These are phyloP conservation scores for Lytechinus pictus DNA, from an alignment of 35 echinoderm and acorn worm species.

Conservation along the genomic window DNA sequence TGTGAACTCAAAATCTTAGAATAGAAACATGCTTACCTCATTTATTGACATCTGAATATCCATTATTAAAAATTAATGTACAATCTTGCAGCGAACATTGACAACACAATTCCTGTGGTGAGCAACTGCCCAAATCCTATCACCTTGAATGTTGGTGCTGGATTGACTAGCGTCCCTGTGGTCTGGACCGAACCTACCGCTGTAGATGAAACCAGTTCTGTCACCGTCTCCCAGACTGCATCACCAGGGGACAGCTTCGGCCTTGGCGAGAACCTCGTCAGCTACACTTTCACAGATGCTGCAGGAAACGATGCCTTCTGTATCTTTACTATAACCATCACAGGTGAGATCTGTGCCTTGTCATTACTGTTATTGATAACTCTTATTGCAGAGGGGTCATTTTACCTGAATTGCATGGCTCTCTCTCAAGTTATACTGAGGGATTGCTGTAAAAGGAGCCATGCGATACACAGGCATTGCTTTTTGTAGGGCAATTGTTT, in stretches of 20 bases:
- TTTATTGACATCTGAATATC: too few relatives aligned
- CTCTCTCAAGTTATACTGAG: too few relatives aligned
- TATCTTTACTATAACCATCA: constrained; percentile 53
- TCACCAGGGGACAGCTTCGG: constrained; percentile 48
- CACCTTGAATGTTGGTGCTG: constrained; percentile 34
- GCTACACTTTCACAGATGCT: constrained; percentile 63
- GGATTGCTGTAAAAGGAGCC: too few relatives aligned
- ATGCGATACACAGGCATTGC: too few relatives aligned
- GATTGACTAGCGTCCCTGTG: constrained; percentile 51
- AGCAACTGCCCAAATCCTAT: constrained; percentile 61
- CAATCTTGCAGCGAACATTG: not conserved
- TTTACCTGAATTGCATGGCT: too few relatives aligned
- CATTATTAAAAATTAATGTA: too few relatives aligned
- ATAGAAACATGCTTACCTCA: too few relatives aligned
- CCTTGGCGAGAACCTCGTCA: constrained; percentile 25
- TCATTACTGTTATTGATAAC: not conserved
- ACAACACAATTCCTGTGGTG: constrained; percentile 46
- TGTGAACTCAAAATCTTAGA: too few relatives aligned
- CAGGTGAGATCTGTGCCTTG: not conserved
- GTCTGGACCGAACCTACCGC: constrained; percentile 76
- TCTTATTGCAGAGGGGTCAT: too few relatives aligned
- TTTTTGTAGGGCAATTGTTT: too few relatives aligned
- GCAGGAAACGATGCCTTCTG: constrained; percentile 52
- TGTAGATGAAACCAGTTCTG: constrained; percentile 59
- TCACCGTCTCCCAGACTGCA: constrained; percentile 24